Percentiles rank a stretch among this genome's conserved stretches.
phyloP scores from a whole-genome alignment of 1,140 invertebrate species.

The Elysia chlorotica region DNA sequence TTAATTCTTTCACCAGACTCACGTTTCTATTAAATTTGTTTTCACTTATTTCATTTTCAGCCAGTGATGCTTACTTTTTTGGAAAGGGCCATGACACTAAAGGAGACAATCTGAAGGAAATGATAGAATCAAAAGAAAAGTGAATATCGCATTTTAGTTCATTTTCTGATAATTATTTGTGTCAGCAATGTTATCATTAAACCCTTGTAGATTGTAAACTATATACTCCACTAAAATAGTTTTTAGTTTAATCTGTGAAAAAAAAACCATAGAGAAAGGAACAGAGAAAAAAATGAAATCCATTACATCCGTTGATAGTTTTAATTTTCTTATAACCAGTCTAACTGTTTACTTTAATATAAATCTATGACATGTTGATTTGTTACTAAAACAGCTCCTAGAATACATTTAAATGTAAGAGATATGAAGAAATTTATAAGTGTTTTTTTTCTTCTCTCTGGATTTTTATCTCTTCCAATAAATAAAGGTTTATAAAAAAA shows the following conservation, averaged over 20 bases:
- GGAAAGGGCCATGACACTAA: conserved; percentile 67
- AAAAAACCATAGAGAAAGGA: too few species aligned
- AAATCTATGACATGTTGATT: too few species aligned
- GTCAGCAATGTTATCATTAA: background rate
- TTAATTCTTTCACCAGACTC: too few species aligned
- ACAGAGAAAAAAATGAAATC: too few species aligned
- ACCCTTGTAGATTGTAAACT: background rate
- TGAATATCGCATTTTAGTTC: conserved; percentile 28
- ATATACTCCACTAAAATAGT: background rate
- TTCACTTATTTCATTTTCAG: conserved; percentile 49
- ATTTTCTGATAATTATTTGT: background rate
- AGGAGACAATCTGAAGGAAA: conserved; percentile 65
- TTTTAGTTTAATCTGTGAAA: background rate
- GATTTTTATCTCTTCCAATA: background rate
- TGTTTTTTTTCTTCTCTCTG: too few species aligned
- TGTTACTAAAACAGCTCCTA: too few species aligned
- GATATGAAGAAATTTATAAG: too few species aligned
- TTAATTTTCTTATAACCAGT: too few species aligned
- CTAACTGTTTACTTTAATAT: too few species aligned
- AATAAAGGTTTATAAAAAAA: background rate
- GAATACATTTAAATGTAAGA: too few species aligned
- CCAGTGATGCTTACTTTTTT: conserved; percentile 72
- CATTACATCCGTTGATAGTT: too few species aligned
- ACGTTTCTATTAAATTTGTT: background rate
- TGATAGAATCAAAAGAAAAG: conserved; percentile 54